Evolutionary conservation across 2,888 invertebrate species (phyloP), one percentile per base, ranked within the genome.

Genomic region (Tethea ocularis): DNA sequence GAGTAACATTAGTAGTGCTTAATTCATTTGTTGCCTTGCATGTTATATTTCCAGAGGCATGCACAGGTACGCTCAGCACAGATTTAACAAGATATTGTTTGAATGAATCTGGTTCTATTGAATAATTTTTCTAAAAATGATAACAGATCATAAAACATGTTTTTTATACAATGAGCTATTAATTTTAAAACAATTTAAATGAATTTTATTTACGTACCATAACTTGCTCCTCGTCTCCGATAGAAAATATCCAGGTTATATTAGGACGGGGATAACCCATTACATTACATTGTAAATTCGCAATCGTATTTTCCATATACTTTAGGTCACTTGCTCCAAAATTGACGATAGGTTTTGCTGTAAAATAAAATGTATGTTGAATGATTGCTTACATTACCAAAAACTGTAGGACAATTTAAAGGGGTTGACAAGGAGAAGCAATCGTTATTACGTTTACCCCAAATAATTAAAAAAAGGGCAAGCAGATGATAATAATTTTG

Each of bases 211-310:
- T 46, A 63, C 68, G 66, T 71, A 82, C 83, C 74, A 68, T 55
- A 23, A 23, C 33, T 23, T 69, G 61, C 52, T 70, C 66, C 6
- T 57, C 63, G 1, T 33, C 2, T 56, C 75, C 72, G 58, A 75
- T 69, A 5, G 73, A 70, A 63, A 89, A 88, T 36, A 64, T 61
- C 91, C 91, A 91, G 3, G 58, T 62, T 11, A 92, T 71, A 1
- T 55, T 52, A 1, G 91, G 90, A 56, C 82, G 60, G 0, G 88
- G 87, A 65, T 82, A 89, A 5, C 88, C 91, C 22, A 65, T 73
- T 13, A 79, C 88, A n/a, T 73, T 68, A 64, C 91, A 91, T 36
- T 60, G 57, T 15, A 91, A 64, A 17, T 72, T 77, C 10, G 69
- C 73, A 17, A 1, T 58, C 52, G 69, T 72, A 41, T 78, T 75